These are phyloP conservation scores for Triops cancriformis DNA, from an alignment of 1,140 invertebrate species.

Conservation along the genomic window DNA sequence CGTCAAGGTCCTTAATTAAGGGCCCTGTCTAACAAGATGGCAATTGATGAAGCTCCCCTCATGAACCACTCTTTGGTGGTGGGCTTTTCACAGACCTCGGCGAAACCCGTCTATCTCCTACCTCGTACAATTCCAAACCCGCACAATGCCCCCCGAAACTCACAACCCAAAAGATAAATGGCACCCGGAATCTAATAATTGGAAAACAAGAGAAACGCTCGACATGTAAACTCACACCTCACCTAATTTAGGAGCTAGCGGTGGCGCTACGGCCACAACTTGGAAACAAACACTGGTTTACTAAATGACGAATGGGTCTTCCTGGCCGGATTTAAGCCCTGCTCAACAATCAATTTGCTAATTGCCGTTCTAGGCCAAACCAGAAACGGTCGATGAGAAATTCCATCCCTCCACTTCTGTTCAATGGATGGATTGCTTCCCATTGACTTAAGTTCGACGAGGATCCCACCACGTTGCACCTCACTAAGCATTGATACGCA, in stretches of 20 bases:
- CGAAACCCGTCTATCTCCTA: neutral
- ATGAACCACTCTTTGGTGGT: neutral
- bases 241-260: neutral
- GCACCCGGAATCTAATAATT: neutral
- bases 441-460: neutral
- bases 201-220: neutral
- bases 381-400: neutral
- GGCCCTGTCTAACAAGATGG: conserved; percentile 4
- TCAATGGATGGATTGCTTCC: neutral
- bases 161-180: neutral
- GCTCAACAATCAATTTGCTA: neutral
- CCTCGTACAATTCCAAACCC: neutral
- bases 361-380: neutral
- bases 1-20: conserved; percentile 13
- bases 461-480: neutral
- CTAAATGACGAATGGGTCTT: neutral
- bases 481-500: neutral
- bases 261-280: neutral
- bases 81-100: neutral
- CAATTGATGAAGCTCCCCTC: neutral
- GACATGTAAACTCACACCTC: conserved; percentile 8
- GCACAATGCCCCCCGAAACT: neutral
- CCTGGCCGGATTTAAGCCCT: neutral
- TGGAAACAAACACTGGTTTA: neutral
- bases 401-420: neutral